phyloP scores from a whole-genome alignment of 1,140 invertebrate species.

The Nilaparvata lugens region DNA sequence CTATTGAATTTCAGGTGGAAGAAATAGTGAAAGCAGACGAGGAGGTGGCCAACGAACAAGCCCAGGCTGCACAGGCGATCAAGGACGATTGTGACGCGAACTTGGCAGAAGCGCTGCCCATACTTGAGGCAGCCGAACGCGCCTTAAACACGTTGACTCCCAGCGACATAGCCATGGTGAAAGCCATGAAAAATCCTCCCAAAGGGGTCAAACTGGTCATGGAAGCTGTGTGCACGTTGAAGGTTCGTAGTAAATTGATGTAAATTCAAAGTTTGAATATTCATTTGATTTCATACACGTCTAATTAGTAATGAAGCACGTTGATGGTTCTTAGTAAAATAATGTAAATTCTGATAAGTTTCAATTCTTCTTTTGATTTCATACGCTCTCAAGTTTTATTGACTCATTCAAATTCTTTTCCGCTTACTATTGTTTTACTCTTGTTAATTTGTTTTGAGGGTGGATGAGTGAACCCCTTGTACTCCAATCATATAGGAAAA shows the following conservation, averaged over 20 bases:
- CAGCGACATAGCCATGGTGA: slow-evolving; percentile 88
- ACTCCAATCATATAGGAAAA: no score
- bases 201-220: slow-evolving; percentile 87
- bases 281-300: no score
- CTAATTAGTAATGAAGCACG: no score
- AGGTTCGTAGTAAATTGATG: slow-evolving; percentile 47
- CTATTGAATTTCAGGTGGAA: slow-evolving; percentile 26
- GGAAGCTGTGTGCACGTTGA: slow-evolving; percentile 92
- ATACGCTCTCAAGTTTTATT: no score
- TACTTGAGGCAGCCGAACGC: slow-evolving; percentile 77
- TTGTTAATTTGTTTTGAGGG: no score
- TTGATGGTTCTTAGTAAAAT: no score
- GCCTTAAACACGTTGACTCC: slow-evolving; percentile 88
- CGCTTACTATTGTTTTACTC: no score
- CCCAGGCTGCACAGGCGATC: slow-evolving; percentile 72
- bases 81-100: slow-evolving; percentile 94
- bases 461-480: no score
- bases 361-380: no score
- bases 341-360: no score
- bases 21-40: slow-evolving; percentile 55
- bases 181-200: slow-evolving; percentile 96
- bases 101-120: slow-evolving; percentile 86
- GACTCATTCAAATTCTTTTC: no score
- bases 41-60: slow-evolving; percentile 60
- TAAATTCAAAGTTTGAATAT: no score